Evolutionary conservation across 1,140 invertebrate genomes (phyloP).

Genomic region (Sycobia sp.): DNA sequence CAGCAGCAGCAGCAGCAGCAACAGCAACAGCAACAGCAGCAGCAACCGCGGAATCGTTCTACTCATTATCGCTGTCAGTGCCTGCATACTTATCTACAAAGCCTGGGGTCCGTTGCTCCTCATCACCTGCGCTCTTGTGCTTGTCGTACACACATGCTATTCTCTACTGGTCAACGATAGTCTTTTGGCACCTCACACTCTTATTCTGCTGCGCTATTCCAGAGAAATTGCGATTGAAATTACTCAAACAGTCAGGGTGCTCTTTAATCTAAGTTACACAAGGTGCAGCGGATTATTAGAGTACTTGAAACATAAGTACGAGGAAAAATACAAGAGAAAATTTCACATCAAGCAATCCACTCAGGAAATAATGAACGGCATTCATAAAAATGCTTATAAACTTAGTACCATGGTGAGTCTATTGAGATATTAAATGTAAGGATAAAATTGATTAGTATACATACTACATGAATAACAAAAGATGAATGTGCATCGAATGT

Average conservation of each 20-base stretch:
- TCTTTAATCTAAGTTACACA: background rate
- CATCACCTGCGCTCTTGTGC: constrained; percentile 44
- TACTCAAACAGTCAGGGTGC: background rate
- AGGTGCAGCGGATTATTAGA: background rate
- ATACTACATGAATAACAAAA: too few relatives aligned
- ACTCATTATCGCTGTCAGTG: constrained; percentile 49
- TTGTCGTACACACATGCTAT: constrained; percentile 52
- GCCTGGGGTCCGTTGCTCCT: constrained; percentile 50
- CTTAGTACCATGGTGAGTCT: constrained; percentile 24
- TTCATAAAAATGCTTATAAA: constrained; percentile 23
- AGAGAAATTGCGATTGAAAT: constrained; percentile 34
- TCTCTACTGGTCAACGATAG: constrained; percentile 54
- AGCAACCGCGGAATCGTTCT: constrained; percentile 42
- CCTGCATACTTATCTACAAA: constrained; percentile 51
- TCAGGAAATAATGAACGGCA: constrained; percentile 15
- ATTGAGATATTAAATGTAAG: too few relatives aligned
- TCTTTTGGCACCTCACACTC: constrained; percentile 47
- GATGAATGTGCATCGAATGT: too few relatives aligned
- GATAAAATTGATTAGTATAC: too few relatives aligned
- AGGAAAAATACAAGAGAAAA: background rate
- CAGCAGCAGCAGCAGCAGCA: constrained; percentile 1
- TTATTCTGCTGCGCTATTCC: constrained; percentile 39
- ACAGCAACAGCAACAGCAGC: background rate
- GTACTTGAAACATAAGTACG: background rate
- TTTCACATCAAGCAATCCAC: background rate